Conservation (phyloP, 2,797 vertebrate species). For the Trachurus trachurus region DNA sequence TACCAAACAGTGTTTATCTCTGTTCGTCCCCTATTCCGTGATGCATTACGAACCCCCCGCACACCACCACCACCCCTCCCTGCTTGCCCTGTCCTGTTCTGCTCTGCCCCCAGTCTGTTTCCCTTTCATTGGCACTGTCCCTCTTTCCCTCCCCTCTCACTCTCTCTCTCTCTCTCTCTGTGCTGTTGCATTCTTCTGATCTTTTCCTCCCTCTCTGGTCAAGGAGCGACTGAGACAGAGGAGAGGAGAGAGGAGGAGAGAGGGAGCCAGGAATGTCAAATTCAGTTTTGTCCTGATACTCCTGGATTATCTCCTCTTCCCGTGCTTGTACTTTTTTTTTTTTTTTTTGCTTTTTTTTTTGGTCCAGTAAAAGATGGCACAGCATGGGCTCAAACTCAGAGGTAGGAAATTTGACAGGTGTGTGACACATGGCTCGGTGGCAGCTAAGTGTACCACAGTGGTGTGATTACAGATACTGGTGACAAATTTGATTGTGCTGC, state of each 20-base stretch:
- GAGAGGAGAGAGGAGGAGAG: slow-evolving; percentile 46
- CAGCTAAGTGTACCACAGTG: slow-evolving; percentile 17
- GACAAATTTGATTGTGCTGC: no score
- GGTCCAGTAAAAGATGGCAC: slow-evolving; percentile 73
- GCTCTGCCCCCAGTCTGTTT: slow-evolving; percentile 63
- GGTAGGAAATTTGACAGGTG: slow-evolving; percentile 77
- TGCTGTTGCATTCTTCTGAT: slow-evolving; percentile 70
- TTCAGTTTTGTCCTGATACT: slow-evolving; percentile 33
- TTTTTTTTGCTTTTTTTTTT: slow-evolving; percentile 7
- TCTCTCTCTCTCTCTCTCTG: slow-evolving; percentile 51
- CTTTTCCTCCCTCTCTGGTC: slow-evolving; percentile 68
- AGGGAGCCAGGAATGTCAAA: slow-evolving; percentile 58
- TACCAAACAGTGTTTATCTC: slow-evolving; percentile 75
- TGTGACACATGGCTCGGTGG: slow-evolving; percentile 24
- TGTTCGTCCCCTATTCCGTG: slow-evolving; percentile 63
- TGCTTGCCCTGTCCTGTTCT: slow-evolving; percentile 72
- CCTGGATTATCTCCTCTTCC: slow-evolving; percentile 41
- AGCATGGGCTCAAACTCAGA: slow-evolving; percentile 75
- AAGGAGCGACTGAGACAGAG: slow-evolving; percentile 64
- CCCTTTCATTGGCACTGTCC: slow-evolving; percentile 64
- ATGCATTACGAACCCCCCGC: slow-evolving; percentile 62
- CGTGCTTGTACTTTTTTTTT: slow-evolving; percentile 18
- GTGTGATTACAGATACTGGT: slow-evolving; percentile 2
- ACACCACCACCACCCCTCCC: not conserved
- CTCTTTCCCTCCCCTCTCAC: slow-evolving; percentile 53